phyloP scores from a whole-genome alignment of 2,113 vertebrate species.

The Eclectus roratus region DNA sequence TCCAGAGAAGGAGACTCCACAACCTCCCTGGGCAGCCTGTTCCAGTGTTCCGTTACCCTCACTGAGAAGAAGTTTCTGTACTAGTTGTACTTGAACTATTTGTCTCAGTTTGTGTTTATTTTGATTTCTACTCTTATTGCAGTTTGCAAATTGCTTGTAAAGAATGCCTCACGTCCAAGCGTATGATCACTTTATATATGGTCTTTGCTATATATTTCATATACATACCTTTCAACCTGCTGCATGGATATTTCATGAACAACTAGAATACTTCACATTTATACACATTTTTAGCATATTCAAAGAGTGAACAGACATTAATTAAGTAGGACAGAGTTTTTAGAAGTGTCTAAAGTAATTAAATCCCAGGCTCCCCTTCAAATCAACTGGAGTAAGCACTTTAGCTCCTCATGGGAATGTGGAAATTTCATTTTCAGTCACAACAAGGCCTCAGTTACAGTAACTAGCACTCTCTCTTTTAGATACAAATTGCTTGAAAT shows the following conservation, averaged over 20 bases:
- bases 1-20: too few relatives aligned
- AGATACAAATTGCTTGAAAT: background rate
- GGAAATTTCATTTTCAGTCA: background rate
- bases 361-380: background rate
- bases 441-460: background rate
- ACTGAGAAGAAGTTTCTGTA: too few relatives aligned
- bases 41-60: too few relatives aligned
- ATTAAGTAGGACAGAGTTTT: constrained; percentile 4
- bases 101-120: background rate
- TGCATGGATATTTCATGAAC: background rate
- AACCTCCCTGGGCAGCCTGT: too few relatives aligned
- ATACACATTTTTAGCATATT: background rate
- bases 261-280: background rate
- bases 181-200: background rate
- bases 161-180: background rate
- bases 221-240: background rate
- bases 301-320: background rate
- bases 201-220: background rate
- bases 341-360: background rate
- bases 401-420: background rate
- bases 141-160: background rate
- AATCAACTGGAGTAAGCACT: background rate
- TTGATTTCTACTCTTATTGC: background rate
- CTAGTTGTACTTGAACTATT: background rate
- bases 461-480: background rate